Conservation (phyloP, 2,113 vertebrate species). For the Triplophysa dalaica region DNA sequence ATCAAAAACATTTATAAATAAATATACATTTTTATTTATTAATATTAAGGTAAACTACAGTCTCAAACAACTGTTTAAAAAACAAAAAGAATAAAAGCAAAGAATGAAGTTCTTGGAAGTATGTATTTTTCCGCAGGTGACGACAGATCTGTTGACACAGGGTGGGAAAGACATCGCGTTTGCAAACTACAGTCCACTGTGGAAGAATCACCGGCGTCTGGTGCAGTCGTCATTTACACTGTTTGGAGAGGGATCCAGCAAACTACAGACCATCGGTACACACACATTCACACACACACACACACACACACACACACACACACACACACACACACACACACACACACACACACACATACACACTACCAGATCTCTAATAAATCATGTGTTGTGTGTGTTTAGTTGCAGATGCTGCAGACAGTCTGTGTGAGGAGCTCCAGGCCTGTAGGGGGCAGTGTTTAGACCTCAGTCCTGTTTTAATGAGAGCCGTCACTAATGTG, state of each 20-base stretch:
- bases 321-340: not conserved
- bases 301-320: too few species aligned
- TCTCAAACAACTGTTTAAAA: too few species aligned
- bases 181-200: conserved; percentile 70
- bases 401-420: conserved; percentile 70
- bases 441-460: conserved; percentile 46
- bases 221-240: conserved; percentile 73
- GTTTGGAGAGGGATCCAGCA: conserved; percentile 71
- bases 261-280: conserved; percentile 74
- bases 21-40: too few species aligned
- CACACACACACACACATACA: too few species aligned
- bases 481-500: conserved; percentile 74
- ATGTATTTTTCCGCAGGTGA: conserved; percentile 62
- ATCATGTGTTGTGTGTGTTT: conserved; percentile 27
- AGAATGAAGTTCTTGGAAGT: too few species aligned
- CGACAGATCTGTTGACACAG: conserved; percentile 72
- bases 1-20: too few species aligned
- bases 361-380: not conserved
- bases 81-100: too few species aligned
- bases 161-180: conserved; percentile 79
- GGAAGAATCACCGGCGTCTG: conserved; percentile 73
- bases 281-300: conserved; percentile 4
- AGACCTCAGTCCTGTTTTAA: conserved; percentile 66
- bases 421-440: conserved; percentile 65
- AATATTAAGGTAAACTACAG: too few species aligned